Base-by-base conservation (phyloP, 2,113 vertebrate genomes). In the Aptenodytes forsteri region DNA sequence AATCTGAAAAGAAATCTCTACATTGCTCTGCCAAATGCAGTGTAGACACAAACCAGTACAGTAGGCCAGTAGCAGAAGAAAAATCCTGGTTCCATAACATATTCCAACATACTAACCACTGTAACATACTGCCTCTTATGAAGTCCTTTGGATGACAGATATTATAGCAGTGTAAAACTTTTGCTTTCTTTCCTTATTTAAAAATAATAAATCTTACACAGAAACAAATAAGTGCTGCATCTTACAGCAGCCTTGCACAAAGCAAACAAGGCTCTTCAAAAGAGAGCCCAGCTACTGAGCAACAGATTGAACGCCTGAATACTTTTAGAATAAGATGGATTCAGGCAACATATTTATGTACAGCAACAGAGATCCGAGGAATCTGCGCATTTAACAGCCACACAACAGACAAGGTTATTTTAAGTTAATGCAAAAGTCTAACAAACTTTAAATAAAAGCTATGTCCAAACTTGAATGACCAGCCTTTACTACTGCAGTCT, bases 1-100 rank as follows among this genome's bases (percentile, higher is more conserved):
- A 87, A 70, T 34, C 67, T 42, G 46, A 42, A 77, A 34, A 66
- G 19, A 52, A 96, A 66, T 22, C 54, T 61, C 23, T 26, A 0
- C 5, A 2, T 26, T 81, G 12, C 15, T 46, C 76, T 81, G 38
- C 36, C 76, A 81, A 77, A 46, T 5, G 14, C 62, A 40, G 30
- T 9, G 9, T 0, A 42, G 52, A 47, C 26, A 52, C 49, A 23
- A 3, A 59, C 6, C 9, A 30, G 38, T 5, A 19, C 1, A 75
- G 47, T 34, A 61, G 69, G 30, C 11, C 81, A 73, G 56, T 1
- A 82, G 26, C 22, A 91, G 47, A 75, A 72, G 36, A 5, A 88
- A 93, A 90, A 69, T 25, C 58, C 56, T 36, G 38, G 38, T 29
- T 49, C 46, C 5, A 2, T 52, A 30, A 15, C 25, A 25, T 38